Evolutionary conservation across 2,113 vertebrate genomes (phyloP).

Genomic region (Vidua macroura): DNA sequence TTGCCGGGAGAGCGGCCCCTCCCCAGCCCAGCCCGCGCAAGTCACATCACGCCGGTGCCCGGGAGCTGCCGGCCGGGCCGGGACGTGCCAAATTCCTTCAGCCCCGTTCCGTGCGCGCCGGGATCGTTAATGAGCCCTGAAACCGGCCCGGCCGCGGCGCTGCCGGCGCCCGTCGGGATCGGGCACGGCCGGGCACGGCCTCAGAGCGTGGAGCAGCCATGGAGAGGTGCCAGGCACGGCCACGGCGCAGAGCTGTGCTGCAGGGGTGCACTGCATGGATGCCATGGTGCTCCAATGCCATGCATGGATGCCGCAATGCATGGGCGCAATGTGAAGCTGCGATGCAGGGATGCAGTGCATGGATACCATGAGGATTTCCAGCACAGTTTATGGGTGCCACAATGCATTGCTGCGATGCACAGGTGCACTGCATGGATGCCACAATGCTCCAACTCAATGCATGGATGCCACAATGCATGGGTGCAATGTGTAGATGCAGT

Average conservation of each 20-base stretch:
- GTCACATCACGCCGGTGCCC: fast-evolving
- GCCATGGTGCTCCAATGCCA: fast-evolving
- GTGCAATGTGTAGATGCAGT: fast-evolving
- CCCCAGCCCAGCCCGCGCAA: fast-evolving
- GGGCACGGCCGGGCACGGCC: fast-evolving
- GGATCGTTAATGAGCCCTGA: not conserved
- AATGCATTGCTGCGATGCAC: not conserved
- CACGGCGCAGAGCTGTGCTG: fast-evolving
- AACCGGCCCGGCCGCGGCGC: fast-evolving
- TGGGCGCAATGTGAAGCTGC: not conserved
- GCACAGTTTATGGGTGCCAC: not conserved
- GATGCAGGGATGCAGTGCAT: not conserved
- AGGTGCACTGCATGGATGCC: fast-evolving
- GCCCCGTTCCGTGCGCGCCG: fast-evolving
- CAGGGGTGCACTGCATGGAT: fast-evolving
- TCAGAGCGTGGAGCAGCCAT: fast-evolving
- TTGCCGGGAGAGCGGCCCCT: fast-evolving
- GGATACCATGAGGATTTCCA: too few relatives aligned
- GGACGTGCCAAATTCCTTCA: not conserved
- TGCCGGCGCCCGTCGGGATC: not conserved
- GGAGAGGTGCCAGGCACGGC: not conserved
- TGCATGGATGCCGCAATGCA: fast-evolving
- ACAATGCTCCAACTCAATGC: fast-evolving
- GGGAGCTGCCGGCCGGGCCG: not conserved
- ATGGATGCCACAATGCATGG: fast-evolving